Base-by-base conservation (phyloP, 2,888 invertebrate genomes). In the Drosophila emarginata region DNA sequence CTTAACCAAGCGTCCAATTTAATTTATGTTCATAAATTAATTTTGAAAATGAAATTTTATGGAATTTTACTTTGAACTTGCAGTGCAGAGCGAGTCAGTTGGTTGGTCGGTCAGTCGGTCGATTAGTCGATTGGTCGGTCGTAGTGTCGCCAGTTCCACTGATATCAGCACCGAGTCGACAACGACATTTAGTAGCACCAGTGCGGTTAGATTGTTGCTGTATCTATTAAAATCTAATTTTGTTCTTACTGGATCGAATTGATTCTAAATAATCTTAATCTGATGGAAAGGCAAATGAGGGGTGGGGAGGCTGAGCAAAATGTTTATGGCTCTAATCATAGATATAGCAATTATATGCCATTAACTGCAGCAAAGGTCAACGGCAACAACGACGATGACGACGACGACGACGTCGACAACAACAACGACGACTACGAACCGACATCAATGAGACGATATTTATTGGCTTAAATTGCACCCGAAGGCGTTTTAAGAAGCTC, bases 1-100 rank as follows among this genome's bases (percentile, higher is more conserved):
- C 57, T 64, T 51, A 70, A 67, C 60, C 56, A 60, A 53, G 74
- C 68, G 56, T 39, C 56, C 68, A 57, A 68, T 61, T 82, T 83
- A 84, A 88, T 84, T 87, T 86, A 87, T 84, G 88, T 63, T 80
- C 84, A 84, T 84, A 84, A 84, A 84, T 84, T 87, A 87, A 77
- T 79, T 82, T 73, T 54, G 74, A 80, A 80, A 87, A 85, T 80
- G 69, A 74, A 82, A 77, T 80, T 79, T 84, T 66, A 84, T 81
- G 85, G 81, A 79, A 87, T 75, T 80, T 82, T 71, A 87, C 86
- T 78, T 74, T 87, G 83, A 80, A 82, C 86, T 82, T 76, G 61
- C 69, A 69, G 70, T 74, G 70, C 65, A 64, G 58, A 58, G 28
- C 71, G 70, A 32, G 64, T 56, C 59, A 36, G 18, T 54, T 32